Evolutionary conservation across 2,797 vertebrate species (phyloP).

Genomic region (Vireo griseus): DNA sequence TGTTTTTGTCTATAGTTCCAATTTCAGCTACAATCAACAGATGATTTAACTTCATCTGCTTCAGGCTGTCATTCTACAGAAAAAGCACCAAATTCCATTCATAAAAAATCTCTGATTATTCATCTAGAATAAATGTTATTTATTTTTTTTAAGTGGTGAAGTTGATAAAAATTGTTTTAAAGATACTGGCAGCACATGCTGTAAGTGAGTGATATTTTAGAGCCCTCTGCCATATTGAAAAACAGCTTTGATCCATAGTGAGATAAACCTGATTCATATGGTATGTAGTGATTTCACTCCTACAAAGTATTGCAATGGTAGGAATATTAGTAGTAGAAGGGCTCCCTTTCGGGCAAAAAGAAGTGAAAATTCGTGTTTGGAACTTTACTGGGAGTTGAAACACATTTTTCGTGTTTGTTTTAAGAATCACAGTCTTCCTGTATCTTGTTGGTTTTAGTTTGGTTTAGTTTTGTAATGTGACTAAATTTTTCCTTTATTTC

Average conservation of each 20-base stretch:
- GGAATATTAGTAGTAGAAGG: not conserved
- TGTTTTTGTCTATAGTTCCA: not conserved
- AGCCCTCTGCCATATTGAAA: not conserved
- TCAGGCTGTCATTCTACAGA: not conserved
- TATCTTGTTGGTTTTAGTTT: not conserved
- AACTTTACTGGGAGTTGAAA: not conserved
- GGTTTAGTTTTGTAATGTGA: not conserved
- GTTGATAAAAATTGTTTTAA: not conserved
- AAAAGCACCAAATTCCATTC: not conserved
- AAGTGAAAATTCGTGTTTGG: not conserved
- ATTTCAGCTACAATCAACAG: not conserved
- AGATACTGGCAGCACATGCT: not conserved
- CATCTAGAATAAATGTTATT: not conserved
- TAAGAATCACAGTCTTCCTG: not conserved
- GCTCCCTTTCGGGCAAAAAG: not conserved
- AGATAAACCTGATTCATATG: not conserved
- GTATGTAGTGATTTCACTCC: not conserved
- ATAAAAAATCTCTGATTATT: not conserved
- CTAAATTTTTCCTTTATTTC: too few species aligned
- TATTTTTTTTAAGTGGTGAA: not conserved
- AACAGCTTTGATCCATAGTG: not conserved
- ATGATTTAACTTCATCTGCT: not conserved
- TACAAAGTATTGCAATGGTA: fast-evolving
- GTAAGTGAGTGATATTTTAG: not conserved
- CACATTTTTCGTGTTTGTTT: not conserved